Evolutionary conservation across 2,888 invertebrate genomes (phyloP).

Genomic region (Pteria penguin): DNA sequence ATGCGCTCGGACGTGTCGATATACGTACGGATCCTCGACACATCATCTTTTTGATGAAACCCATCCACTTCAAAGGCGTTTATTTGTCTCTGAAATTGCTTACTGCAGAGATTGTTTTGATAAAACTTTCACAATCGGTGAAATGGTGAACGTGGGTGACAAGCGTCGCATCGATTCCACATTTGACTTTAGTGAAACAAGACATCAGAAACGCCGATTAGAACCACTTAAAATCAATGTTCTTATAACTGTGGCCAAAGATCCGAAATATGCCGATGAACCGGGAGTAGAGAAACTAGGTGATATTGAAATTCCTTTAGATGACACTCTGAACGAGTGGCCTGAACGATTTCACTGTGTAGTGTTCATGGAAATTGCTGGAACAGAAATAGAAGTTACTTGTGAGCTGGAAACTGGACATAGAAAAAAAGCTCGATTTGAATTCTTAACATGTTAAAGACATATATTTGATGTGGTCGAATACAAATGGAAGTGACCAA

Average conservation of each 20-base stretch:
- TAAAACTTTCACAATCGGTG: too few species aligned
- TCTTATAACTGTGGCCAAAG: background rate
- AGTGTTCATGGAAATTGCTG: constrained; percentile 12
- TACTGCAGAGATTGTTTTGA: constrained; percentile 1
- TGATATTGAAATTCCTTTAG: background rate
- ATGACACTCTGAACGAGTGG: background rate
- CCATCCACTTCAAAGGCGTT: too few species aligned
- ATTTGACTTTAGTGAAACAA: background rate
- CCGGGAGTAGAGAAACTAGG: background rate
- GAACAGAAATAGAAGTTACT: constrained; percentile 18
- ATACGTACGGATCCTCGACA: background rate
- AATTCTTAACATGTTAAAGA: too few species aligned
- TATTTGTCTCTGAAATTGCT: too few species aligned
- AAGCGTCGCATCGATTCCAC: background rate
- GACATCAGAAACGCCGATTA: background rate
- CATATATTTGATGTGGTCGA: too few species aligned
- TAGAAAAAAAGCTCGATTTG: background rate
- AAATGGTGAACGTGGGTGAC: too few species aligned
- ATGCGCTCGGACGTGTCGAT: too few species aligned
- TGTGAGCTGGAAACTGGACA: constrained; percentile 1
- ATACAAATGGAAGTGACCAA: too few species aligned
- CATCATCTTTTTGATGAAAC: background rate
- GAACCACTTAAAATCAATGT: background rate
- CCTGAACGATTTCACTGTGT: background rate
- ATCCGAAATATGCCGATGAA: background rate